Percentiles rank a stretch among this genome's conserved stretches.
These are phyloP conservation scores for Hesperia comma DNA, from an alignment of 2,888 invertebrate species.

Conservation along the genomic window DNA sequence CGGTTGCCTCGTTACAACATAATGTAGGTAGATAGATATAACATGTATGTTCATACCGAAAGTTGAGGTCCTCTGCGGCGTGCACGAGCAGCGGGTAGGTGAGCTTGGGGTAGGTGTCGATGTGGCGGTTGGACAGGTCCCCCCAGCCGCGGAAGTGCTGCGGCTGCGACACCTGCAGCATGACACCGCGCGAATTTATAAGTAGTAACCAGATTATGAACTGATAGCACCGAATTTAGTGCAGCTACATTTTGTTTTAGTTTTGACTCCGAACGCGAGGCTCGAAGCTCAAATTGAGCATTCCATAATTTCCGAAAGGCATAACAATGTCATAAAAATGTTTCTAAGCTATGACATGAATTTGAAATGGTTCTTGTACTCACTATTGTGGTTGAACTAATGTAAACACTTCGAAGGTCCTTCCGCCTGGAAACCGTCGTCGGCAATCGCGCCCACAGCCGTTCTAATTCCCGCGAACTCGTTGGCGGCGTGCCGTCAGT, in stretches of 20 bases:
- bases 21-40: not conserved
- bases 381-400: constrained; percentile 62
- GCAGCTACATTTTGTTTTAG: no score
- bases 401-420: constrained; percentile 56
- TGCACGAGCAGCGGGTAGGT: constrained; percentile 69
- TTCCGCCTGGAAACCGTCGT: constrained; percentile 59
- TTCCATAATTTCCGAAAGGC: no score
- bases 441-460: constrained; percentile 54
- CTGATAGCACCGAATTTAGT: no score
- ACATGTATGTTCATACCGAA: constrained; percentile 50
- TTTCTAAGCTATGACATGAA: no score
- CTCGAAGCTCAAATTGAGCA: no score
- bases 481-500: not conserved
- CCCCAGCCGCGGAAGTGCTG: constrained; percentile 66
- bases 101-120: constrained; percentile 70
- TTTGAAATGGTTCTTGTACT: constrained; percentile 39
- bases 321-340: no score
- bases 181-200: no score
- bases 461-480: constrained; percentile 44
- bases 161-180: constrained; percentile 60
- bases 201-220: no score
- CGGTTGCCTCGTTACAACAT: no score
- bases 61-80: constrained; percentile 63
- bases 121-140: constrained; percentile 62
- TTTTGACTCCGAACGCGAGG: no score